Conservation (phyloP, 2,797 vertebrate genomes). For the Chaunax sp. region DNA sequence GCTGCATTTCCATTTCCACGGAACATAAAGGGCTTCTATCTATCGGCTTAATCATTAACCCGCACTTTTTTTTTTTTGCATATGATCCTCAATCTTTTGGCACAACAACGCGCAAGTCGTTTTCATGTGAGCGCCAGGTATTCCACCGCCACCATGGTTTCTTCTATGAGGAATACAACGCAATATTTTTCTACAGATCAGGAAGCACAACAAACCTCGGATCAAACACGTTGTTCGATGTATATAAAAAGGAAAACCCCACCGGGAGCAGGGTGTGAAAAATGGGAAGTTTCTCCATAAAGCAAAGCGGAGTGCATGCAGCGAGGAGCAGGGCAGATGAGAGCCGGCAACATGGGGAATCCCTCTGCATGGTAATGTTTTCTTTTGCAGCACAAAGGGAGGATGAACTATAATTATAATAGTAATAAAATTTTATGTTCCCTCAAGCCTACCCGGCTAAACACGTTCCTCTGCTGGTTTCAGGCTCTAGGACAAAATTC, state of each 20-base stretch:
- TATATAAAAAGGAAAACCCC: constrained; percentile 56
- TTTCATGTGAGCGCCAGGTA: constrained; percentile 23
- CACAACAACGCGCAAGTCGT: constrained; percentile 27
- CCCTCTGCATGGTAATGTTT: constrained; percentile 92
- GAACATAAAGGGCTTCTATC: constrained; percentile 73
- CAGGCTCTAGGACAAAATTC: constrained; percentile 81
- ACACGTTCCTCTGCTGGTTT: constrained; percentile 79
- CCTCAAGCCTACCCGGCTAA: constrained; percentile 86
- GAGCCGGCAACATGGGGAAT: constrained; percentile 82
- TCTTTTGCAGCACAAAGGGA: constrained; percentile 87
- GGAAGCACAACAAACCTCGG: constrained; percentile 30
- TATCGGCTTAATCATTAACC: constrained; percentile 78
- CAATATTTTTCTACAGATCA: constrained; percentile 2
- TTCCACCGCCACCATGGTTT: constrained; percentile 6
- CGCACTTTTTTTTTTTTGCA: constrained; percentile 44
- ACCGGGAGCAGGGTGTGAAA: constrained; percentile 73
- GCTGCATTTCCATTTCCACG: constrained; percentile 69
- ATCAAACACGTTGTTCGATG: constrained; percentile 52
- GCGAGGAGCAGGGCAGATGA: constrained; percentile 79
- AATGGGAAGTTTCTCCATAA: constrained; percentile 81
- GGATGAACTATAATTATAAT: constrained; percentile 28
- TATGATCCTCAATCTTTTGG: constrained; percentile 33
- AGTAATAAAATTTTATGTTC: constrained; percentile 88
- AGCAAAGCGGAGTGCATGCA: constrained; percentile 81
- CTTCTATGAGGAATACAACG: background rate